These are phyloP conservation scores for Ostrea edulis DNA, from an alignment of 1,140 invertebrate genomes.

Conservation along the genomic window DNA sequence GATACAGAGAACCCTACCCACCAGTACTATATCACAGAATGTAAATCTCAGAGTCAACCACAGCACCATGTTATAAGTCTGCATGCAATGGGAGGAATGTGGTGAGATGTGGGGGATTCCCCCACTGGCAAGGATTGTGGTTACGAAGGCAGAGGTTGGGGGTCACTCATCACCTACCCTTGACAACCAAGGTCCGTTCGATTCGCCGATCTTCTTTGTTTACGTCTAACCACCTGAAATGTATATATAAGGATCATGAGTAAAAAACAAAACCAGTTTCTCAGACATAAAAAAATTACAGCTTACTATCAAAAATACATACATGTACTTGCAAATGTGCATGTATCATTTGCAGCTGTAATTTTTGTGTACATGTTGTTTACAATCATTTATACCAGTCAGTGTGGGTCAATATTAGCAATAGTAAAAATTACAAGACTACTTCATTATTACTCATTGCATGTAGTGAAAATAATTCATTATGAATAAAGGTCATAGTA, in stretches of 20 bases:
- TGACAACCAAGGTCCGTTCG: conserved; percentile 69
- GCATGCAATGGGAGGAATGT: background rate
- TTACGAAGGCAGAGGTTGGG: conserved; percentile 45
- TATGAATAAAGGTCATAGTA: too few relatives aligned
- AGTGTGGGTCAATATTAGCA: too few relatives aligned
- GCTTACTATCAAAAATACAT: background rate
- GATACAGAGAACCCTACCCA: background rate
- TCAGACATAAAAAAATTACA: background rate
- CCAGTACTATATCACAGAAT: conserved; percentile 1
- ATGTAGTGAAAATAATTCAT: too few relatives aligned
- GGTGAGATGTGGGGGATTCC: background rate
- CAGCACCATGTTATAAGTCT: conserved; percentile 20
- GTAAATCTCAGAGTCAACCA: background rate
- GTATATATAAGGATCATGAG: background rate
- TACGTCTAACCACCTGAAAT: conserved; percentile 75
- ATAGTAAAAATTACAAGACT: too few relatives aligned
- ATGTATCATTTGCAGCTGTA: too few relatives aligned
- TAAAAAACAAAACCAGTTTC: background rate
- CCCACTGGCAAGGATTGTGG: conserved; percentile 22
- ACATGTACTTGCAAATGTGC: background rate
- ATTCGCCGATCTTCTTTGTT: conserved; percentile 76
- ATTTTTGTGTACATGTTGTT: too few relatives aligned
- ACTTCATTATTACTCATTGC: too few relatives aligned
- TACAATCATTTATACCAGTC: too few relatives aligned
- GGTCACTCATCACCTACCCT: conserved; percentile 70